A percentile compares a stretch with the other conserved stretches of the same genome.
Conservation (phyloP, 2,888 invertebrate species). For the Mesorhabditis spiculigera region DNA sequence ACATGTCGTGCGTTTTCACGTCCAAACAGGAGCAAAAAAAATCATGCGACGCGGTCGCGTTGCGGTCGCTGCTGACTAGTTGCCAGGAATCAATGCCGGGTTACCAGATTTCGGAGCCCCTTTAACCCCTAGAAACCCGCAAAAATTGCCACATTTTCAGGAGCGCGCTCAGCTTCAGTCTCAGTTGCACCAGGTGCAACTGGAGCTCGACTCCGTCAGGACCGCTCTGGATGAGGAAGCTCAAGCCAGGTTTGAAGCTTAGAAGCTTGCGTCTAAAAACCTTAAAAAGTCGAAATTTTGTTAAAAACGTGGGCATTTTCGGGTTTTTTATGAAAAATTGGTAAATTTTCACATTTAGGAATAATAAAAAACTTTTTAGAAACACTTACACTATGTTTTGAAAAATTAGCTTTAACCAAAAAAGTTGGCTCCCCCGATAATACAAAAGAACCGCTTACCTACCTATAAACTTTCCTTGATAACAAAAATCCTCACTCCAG, state of each 20-base stretch:
- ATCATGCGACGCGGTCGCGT: no score
- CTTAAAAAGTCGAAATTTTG: neutral
- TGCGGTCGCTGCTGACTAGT: no score
- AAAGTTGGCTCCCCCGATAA: neutral
- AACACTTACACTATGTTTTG: neutral
- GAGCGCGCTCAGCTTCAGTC: constrained; percentile 84
- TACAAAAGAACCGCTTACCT: neutral
- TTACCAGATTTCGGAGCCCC: no score
- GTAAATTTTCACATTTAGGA: neutral
- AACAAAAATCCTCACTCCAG: constrained; percentile 63
- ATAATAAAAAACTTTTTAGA: neutral
- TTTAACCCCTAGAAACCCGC: neutral
- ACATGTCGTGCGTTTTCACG: no score
- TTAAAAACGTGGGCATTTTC: neutral
- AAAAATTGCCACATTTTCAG: constrained; percentile 49
- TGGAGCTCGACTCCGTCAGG: constrained; percentile 84
- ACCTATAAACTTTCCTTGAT: neutral
- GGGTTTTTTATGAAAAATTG: neutral
- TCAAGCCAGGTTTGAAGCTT: constrained; percentile 20
- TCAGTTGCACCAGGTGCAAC: constrained; percentile 82
- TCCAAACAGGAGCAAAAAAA: no score
- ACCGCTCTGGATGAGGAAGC: constrained; percentile 45
- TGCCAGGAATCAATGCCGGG: no score
- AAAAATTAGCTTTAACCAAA: neutral
- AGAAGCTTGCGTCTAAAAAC: neutral